These are phyloP conservation scores for Tineola bisselliella DNA, from an alignment of 2,888 invertebrate species.

Conservation along the genomic window DNA sequence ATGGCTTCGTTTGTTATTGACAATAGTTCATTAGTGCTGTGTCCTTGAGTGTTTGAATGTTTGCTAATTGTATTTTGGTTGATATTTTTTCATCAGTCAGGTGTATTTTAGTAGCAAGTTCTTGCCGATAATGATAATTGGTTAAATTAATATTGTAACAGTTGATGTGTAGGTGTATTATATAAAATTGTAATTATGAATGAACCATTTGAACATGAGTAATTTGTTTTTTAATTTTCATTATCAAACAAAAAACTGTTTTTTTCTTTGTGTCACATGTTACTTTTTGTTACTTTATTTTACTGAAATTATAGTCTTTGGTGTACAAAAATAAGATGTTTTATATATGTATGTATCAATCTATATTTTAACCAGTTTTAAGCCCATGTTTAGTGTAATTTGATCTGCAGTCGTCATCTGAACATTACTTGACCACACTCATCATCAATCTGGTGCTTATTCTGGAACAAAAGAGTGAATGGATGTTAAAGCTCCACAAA, in stretches of 20 bases:
- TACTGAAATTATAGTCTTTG: too few relatives aligned
- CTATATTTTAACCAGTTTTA: too few relatives aligned
- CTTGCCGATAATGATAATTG: neutral
- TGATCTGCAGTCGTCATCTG: too few relatives aligned
- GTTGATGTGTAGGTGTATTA: neutral
- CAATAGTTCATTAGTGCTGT: neutral
- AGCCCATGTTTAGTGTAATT: too few relatives aligned
- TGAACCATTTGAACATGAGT: conserved; percentile 45
- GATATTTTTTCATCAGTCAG: neutral
- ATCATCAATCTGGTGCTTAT: too few relatives aligned
- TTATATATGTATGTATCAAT: too few relatives aligned
- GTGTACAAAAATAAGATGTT: too few relatives aligned
- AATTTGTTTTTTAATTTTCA: conserved; percentile 23
- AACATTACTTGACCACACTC: too few relatives aligned
- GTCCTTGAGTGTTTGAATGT: neutral
- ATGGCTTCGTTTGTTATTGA: neutral
- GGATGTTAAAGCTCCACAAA: too few relatives aligned
- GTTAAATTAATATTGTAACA: neutral
- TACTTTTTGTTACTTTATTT: neutral
- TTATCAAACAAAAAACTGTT: neutral
- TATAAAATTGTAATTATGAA: conserved; percentile 28
- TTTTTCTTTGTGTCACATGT: neutral
- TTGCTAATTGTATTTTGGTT: neutral
- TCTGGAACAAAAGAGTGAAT: too few relatives aligned
- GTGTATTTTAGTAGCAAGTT: neutral